A percentile compares a stretch with the other conserved stretches of the same genome.
These are phyloP conservation scores for Thaumatotibia leucotreta DNA, from an alignment of 1,140 invertebrate species.

Conservation along the genomic window DNA sequence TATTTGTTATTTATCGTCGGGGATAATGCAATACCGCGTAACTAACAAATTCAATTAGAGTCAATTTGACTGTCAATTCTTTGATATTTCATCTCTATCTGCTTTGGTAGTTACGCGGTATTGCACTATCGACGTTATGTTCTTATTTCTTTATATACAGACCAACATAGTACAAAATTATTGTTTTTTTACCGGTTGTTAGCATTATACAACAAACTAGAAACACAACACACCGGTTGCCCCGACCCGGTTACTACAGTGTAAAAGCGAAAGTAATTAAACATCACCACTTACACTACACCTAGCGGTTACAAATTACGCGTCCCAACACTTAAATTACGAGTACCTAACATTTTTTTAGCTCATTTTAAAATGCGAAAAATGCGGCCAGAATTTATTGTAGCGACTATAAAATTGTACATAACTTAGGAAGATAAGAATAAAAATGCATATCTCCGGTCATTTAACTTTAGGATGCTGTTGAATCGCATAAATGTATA, in stretches of 20 bases:
- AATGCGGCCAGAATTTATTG: background rate
- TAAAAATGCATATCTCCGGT: constrained; percentile 20
- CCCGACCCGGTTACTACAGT: background rate
- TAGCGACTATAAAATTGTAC: background rate
- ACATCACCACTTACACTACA: background rate
- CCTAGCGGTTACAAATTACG: background rate
- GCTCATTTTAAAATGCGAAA: background rate
- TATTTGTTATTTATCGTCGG: too few species aligned
- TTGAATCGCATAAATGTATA: constrained; percentile 29
- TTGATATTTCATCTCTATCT: too few species aligned
- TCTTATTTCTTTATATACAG: too few species aligned
- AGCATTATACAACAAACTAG: background rate
- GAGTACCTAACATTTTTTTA: background rate
- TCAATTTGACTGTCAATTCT: too few species aligned
- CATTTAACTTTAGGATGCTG: constrained; percentile 20
- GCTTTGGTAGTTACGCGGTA: too few species aligned
- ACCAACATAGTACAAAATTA: too few species aligned
- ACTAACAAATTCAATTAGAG: too few species aligned
- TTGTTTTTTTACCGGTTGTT: too few species aligned
- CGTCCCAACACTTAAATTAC: background rate
- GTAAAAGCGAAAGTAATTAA: constrained; percentile 6
- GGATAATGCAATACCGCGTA: too few species aligned
- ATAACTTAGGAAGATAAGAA: constrained; percentile 18
- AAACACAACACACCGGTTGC: background rate
- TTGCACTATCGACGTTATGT: too few species aligned